These are phyloP conservation scores for Raillietiella orientalis DNA, from an alignment of 2,888 invertebrate species.

Conservation along the genomic window DNA sequence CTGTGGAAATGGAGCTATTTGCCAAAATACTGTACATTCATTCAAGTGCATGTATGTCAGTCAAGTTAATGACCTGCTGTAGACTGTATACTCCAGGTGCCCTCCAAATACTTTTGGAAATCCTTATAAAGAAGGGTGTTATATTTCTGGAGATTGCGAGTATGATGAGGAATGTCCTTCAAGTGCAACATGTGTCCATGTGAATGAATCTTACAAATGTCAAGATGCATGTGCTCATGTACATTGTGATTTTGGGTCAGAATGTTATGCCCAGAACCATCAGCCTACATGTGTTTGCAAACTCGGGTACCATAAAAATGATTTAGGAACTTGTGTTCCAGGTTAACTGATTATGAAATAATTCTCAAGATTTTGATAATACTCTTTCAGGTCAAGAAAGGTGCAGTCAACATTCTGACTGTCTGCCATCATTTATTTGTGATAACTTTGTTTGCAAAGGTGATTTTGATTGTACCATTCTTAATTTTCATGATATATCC, in stretches of 20 bases:
- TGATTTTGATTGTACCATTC: constrained; percentile 16
- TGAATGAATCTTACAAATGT: constrained; percentile 40
- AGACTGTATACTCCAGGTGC: constrained; percentile 19
- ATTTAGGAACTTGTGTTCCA: background rate
- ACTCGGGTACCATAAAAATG: constrained; percentile 6
- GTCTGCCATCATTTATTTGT: constrained; percentile 43
- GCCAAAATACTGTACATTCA: constrained; percentile 22
- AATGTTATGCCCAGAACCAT: constrained; percentile 42
- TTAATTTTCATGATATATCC: background rate
- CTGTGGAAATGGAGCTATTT: constrained; percentile 44
- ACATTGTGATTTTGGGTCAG: constrained; percentile 47
- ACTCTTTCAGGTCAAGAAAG: background rate
- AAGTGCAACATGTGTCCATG: constrained; percentile 36
- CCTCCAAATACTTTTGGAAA: constrained; percentile 46
- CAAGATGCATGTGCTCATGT: constrained; percentile 40
- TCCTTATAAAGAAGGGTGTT: constrained; percentile 50
- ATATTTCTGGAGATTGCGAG: constrained; percentile 43
- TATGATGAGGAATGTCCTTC: constrained; percentile 43
- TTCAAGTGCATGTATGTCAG: background rate
- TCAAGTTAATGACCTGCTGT: background rate
- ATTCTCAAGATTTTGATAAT: background rate
- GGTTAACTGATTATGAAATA: background rate
- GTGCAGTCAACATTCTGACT: constrained; percentile 37
- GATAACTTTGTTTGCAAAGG: constrained; percentile 46
- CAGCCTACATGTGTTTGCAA: constrained; percentile 9